Percentiles rank a stretch among this genome's conserved stretches.
These are phyloP conservation scores for Trematocara unimaculatum DNA, from an alignment of 2,113 vertebrate genomes.

Conservation along the genomic window DNA sequence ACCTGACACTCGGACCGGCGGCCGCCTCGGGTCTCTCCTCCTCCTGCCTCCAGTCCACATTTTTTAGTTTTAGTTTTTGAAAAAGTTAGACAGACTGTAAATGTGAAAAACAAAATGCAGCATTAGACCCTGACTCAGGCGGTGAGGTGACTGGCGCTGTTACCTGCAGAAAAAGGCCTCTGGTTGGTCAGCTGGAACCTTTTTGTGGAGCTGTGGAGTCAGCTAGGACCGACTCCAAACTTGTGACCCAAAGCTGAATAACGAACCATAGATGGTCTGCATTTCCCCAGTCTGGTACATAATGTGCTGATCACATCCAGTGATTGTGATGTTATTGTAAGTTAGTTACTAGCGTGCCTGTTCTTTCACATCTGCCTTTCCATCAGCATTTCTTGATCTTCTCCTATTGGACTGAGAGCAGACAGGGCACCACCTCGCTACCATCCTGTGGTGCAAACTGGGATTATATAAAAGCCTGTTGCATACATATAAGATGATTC, in stretches of 20 bases:
- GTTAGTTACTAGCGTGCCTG: not conserved
- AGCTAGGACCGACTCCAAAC: not conserved
- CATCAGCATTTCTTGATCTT: not conserved
- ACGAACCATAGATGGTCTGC: not conserved
- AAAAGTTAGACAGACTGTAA: not conserved
- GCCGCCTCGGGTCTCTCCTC: fast-evolving
- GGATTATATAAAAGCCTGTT: not conserved
- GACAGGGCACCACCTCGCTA: not conserved
- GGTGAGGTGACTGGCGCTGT: not conserved
- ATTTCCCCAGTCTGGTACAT: not conserved
- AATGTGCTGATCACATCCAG: not conserved
- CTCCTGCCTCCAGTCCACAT: not conserved
- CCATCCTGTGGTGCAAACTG: not conserved
- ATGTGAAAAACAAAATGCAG: not conserved
- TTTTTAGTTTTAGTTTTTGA: not conserved
- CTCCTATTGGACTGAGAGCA: not conserved
- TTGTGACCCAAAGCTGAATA: not conserved
- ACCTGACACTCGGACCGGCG: too few species aligned
- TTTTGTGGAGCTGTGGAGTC: not conserved
- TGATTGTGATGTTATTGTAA: not conserved
- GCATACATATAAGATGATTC: not conserved
- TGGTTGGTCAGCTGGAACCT: not conserved
- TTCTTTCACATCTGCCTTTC: not conserved
- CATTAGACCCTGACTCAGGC: not conserved
- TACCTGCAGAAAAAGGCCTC: not conserved